phyloP scores from a whole-genome alignment of 2,797 vertebrate species.

The Hafferia zeledoni region DNA sequence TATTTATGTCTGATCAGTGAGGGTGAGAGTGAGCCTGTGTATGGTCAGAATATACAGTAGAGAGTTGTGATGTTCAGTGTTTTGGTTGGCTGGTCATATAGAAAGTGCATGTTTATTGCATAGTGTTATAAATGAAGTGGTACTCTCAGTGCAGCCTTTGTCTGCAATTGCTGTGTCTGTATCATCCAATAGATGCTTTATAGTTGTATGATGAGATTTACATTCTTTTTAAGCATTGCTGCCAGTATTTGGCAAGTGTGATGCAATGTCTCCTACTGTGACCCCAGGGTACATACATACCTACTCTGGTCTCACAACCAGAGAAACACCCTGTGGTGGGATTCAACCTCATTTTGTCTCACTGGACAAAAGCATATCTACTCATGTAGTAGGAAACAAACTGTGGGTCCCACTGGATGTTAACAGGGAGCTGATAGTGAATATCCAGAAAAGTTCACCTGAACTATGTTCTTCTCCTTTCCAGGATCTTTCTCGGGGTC shows the following conservation, averaged over 20 bases:
- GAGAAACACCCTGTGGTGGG: background rate
- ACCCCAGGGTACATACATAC: background rate
- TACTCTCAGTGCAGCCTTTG: rapidly evolving
- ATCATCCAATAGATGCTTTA: background rate
- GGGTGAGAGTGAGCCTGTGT: background rate
- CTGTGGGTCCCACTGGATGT: rapidly evolving
- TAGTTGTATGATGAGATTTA: background rate
- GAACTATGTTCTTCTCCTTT: background rate
- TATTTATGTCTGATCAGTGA: background rate
- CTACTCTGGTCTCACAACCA: background rate
- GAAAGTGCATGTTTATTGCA: background rate
- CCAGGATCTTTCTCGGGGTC: background rate
- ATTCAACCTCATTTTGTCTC: background rate
- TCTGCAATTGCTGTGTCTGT: background rate
- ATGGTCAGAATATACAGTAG: background rate
- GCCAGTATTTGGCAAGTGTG: background rate
- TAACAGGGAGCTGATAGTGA: background rate
- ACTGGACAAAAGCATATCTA: background rate
- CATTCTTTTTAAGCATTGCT: background rate
- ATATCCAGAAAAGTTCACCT: background rate
- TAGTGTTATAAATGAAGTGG: background rate
- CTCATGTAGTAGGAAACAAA: background rate
- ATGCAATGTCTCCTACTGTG: background rate
- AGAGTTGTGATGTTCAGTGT: background rate
- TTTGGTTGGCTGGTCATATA: background rate